A percentile compares a stretch with the other conserved stretches of the same genome.
Conservation (phyloP, 2,888 invertebrate species). For the Euphydryas editha region DNA sequence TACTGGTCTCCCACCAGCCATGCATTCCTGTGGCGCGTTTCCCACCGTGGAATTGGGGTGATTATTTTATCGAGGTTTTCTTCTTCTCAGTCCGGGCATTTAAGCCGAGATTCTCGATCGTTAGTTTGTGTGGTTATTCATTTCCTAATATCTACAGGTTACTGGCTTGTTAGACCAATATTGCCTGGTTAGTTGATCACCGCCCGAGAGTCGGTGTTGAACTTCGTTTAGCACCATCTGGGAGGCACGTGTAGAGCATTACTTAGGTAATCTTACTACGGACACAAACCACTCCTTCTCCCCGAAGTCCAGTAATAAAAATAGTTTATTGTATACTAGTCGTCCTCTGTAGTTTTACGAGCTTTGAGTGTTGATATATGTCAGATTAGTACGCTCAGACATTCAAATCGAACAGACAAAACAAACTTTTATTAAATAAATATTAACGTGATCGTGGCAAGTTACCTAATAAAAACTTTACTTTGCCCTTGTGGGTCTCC, state of each 20-base stretch:
- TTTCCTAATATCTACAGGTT: conserved; percentile 27
- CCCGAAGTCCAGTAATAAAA: too few species aligned
- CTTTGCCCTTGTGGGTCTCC: too few species aligned
- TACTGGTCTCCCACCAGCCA: conserved; percentile 35
- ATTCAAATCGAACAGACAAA: too few species aligned
- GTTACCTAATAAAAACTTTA: too few species aligned
- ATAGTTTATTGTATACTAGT: too few species aligned
- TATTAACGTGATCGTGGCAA: too few species aligned
- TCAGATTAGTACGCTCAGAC: too few species aligned
- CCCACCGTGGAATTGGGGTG: conserved; percentile 42
- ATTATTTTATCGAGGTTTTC: conserved; percentile 36
- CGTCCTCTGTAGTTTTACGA: too few species aligned
- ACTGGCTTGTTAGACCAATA: background rate
- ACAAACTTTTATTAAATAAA: too few species aligned
- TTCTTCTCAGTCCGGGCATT: conserved; percentile 30
- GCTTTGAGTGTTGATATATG: too few species aligned
- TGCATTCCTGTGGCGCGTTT: conserved; percentile 37
- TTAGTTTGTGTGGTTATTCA: conserved; percentile 22
- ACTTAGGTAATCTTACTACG: conserved; percentile 2
- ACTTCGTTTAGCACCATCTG: conserved; percentile 1
- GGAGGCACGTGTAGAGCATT: background rate
- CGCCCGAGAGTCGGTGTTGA: conserved; percentile 28
- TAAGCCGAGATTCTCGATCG: conserved; percentile 31
- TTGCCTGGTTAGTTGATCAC: conserved; percentile 21
- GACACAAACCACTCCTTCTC: conserved; percentile 2